phyloP scores from a whole-genome alignment of 2,113 vertebrate species.

The Malurus alboscapulatus region DNA sequence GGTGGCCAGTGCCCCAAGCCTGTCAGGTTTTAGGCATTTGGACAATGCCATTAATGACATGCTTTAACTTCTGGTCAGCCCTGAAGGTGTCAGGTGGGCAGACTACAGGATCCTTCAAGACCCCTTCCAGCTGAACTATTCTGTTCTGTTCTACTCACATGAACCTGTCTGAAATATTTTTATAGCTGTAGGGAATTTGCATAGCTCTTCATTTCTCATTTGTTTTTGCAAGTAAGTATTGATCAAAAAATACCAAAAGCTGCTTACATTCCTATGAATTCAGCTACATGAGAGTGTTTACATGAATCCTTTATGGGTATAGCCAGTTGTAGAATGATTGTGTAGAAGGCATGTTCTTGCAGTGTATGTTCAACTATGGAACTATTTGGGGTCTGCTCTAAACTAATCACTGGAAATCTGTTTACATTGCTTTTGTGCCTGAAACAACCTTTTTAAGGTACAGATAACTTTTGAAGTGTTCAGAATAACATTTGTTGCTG shows the following conservation, averaged over 20 bases:
- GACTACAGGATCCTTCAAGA: accelerated
- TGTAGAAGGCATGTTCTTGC: background rate
- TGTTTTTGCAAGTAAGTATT: background rate
- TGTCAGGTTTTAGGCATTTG: background rate
- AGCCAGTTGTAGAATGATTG: background rate
- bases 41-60: background rate
- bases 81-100: background rate
- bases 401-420: background rate
- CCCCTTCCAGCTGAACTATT: background rate
- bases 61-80: background rate
- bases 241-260: background rate
- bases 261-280: background rate
- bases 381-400: background rate
- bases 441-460: background rate
- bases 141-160: background rate
- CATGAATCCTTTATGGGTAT: background rate
- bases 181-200: background rate
- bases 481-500: background rate
- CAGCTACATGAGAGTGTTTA: background rate
- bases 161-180: background rate
- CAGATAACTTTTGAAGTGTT: background rate
- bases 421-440: background rate
- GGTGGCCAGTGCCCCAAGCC: background rate
- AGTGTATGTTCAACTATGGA: background rate
- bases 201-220: background rate